These are phyloP conservation scores for Leguminivora glycinivorella DNA, from an alignment of 1,140 invertebrate species.

Conservation along the genomic window DNA sequence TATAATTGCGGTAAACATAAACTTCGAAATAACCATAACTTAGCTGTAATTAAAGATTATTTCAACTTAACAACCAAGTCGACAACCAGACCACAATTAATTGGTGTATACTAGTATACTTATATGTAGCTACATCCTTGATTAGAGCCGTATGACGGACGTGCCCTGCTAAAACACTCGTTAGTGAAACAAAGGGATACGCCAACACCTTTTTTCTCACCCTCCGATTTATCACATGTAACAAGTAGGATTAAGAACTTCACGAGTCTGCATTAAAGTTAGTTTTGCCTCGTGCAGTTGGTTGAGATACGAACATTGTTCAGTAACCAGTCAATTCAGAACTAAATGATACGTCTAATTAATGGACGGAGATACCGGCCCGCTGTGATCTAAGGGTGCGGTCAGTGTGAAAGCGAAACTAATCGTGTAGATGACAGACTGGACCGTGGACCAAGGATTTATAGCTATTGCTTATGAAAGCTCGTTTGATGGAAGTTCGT, in stretches of 20 bases:
- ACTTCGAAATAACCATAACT: neutral
- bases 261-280: neutral
- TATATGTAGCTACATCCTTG: conserved; percentile 12
- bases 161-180: conserved; percentile 18
- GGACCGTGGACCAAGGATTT: conserved; percentile 26
- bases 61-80: neutral
- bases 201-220: conserved; percentile 5
- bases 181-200: conserved; percentile 22
- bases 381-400: conserved; percentile 24
- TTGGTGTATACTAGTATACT: neutral
- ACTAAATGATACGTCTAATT: conserved; percentile 26
- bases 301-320: neutral
- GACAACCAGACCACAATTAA: conserved; percentile 17
- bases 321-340: conserved; percentile 14
- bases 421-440: conserved; percentile 23
- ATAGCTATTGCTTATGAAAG: conserved; percentile 18
- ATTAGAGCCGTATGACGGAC: conserved; percentile 9
- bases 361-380: conserved; percentile 26
- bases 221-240: neutral
- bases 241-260: neutral
- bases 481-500: neutral
- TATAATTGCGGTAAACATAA: neutral
- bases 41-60: neutral
- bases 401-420: conserved; percentile 25
- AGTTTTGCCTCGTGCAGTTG: neutral